Base-by-base conservation (phyloP, 2,888 invertebrate genomes). In the Myathropa florea region DNA sequence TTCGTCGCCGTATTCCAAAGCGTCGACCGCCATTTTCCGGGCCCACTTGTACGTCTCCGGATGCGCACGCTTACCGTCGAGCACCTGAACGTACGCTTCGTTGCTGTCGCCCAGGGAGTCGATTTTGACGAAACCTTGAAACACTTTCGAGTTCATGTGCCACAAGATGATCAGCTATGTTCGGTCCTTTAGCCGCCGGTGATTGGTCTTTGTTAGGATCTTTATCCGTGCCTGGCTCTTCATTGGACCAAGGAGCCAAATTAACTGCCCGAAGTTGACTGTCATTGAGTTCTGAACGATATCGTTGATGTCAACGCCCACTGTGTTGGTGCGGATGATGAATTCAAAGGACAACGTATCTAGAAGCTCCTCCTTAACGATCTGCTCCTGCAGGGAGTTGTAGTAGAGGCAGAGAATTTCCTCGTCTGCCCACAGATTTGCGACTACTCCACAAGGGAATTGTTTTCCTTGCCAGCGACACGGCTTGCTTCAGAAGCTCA, bases 1-100 rank as follows among this genome's bases (percentile, higher is more conserved):
- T 91, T 98, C 98, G 90, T 99, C 99, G 91, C 99, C 99, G 90
- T 99, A 98, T 90, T 99, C 99, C 63, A 99, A 93, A 0, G 99
- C 99, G 93, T 99, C 99, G 0, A 99, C 98, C 0, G 99, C 99
- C 99, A 99, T 99, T 93, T 99, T 99, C 55, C 99, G 94, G 0
- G 99, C 99, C 99, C 99, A 99, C 91, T 99, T 99, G 92, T 99
- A 99, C 0, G 99, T 98, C 93, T 99, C 99, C 0, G 99, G 99
- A 93, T 99, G 99, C 0, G 99, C 99, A 89, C 99, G 95, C 0
- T 99, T 98, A 0, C 99, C 98, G 91, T 99, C 99, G 71, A 99
- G 93, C 1, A 99, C 98, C 93, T 99, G 97, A 0, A 98, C 97
- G 90, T 98, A 98, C 0, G 97, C 97, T 91, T 98, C 98, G 0